These are phyloP conservation scores for Thunnus thynnus DNA, from an alignment of 2,113 vertebrate species.

Conservation along the genomic window DNA sequence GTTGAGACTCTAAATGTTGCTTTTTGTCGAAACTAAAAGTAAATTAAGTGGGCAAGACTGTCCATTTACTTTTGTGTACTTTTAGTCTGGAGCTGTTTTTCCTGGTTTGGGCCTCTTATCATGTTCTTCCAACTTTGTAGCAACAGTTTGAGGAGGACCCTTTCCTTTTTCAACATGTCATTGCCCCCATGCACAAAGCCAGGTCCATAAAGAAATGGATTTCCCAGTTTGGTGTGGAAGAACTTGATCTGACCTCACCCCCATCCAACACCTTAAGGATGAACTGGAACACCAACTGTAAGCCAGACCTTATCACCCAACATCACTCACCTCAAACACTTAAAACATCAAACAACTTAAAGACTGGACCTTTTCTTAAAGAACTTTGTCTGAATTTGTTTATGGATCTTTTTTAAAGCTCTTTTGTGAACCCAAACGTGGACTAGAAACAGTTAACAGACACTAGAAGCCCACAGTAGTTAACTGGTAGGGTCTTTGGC, in stretches of 20 bases:
- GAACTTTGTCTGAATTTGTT: background rate
- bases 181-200: too few species aligned
- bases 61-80: background rate
- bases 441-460: background rate
- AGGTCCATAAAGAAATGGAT: too few species aligned
- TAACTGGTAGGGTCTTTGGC: conserved; percentile 3
- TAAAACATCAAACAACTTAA: background rate
- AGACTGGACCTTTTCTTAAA: background rate
- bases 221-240: background rate
- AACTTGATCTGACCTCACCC: background rate
- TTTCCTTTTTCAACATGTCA: too few species aligned
- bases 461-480: background rate
- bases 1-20: too few species aligned
- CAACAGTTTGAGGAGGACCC: too few species aligned
- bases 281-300: background rate
- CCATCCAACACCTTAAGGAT: background rate
- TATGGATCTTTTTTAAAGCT: too few species aligned
- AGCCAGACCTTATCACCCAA: background rate
- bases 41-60: too few species aligned
- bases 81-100: too few species aligned
- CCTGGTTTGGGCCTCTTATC: too few species aligned
- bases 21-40: too few species aligned
- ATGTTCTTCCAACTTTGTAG: too few species aligned
- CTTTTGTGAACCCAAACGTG: too few species aligned
- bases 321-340: background rate